Percentiles rank a stretch among this genome's conserved stretches.
phyloP scores from a whole-genome alignment of 2,888 invertebrate species.

The Aproaerema taeniolella region DNA sequence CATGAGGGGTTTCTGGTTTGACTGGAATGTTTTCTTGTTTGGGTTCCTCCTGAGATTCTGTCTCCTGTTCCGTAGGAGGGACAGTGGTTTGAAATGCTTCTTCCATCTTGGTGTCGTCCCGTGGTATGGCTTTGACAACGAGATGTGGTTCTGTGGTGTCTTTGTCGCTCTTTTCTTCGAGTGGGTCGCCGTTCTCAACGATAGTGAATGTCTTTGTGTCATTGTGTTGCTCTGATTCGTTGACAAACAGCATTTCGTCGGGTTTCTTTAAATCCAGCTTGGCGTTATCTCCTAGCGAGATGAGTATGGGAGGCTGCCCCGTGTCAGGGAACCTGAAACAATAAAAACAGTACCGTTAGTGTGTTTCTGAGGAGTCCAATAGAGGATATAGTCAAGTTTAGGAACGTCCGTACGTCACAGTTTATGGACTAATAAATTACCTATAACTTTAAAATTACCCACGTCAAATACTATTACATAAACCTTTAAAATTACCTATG shows the following conservation, averaged over 20 bases:
- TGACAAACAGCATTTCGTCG: constrained; percentile 69
- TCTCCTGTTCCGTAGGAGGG: constrained; percentile 33
- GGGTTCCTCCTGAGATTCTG: constrained; percentile 62
- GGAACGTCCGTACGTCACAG: no score
- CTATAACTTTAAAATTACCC: not conserved
- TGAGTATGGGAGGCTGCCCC: constrained; percentile 76
- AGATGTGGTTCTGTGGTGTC: constrained; percentile 53
- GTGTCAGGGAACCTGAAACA: constrained; percentile 80
- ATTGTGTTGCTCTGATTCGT: constrained; percentile 64
- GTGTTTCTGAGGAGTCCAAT: no score
- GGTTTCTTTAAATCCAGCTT: constrained; percentile 77
- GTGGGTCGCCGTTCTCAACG: constrained; percentile 40
- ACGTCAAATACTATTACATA: no score
- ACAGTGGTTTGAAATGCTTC: constrained; percentile 50
- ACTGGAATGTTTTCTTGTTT: constrained; percentile 64
- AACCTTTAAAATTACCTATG: no score
- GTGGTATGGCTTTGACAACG: constrained; percentile 58
- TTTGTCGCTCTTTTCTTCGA: constrained; percentile 36
- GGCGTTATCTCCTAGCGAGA: constrained; percentile 79
- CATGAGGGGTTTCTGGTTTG: constrained; percentile 71
- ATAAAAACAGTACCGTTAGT: constrained; percentile 16
- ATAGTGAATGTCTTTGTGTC: constrained; percentile 60
- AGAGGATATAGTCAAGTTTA: no score
- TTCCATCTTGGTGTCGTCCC: no score
- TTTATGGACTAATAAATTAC: no score